These are phyloP conservation scores for Tromatobia lineatoria DNA, from an alignment of 2,888 invertebrate species.

Conservation along the genomic window DNA sequence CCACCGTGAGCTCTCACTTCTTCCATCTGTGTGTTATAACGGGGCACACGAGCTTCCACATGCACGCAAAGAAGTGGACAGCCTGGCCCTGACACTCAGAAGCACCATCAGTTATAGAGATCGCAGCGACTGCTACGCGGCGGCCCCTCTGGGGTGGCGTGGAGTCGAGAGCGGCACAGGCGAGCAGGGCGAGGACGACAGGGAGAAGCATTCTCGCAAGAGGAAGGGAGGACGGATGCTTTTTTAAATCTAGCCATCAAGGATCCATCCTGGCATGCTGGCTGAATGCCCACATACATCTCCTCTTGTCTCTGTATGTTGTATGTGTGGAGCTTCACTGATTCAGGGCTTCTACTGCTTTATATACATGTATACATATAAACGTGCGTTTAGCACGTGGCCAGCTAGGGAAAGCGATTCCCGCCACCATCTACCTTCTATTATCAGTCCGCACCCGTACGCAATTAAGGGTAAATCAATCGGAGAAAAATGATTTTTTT, in stretches of 20 bases:
- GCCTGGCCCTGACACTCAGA: conserved; percentile 84
- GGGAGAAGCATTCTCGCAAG: conserved; percentile 43
- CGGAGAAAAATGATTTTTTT: conserved; percentile 21
- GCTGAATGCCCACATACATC: conserved; percentile 76
- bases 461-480: conserved; percentile 44
- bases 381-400: not conserved
- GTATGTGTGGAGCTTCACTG: not conserved
- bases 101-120: conserved; percentile 84
- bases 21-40: conserved; percentile 55
- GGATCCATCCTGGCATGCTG: conserved; percentile 78
- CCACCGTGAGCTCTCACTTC: conserved; percentile 16
- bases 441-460: conserved; percentile 16
- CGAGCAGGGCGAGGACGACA: conserved; percentile 52
- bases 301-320: conserved; percentile 25
- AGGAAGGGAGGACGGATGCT: conserved; percentile 51
- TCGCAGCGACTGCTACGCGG: conserved; percentile 74
- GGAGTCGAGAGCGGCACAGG: conserved; percentile 68
- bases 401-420: conserved; percentile 34
- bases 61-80: conserved; percentile 82
- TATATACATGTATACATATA: not conserved
- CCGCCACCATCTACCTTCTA: conserved; percentile 7
- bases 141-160: conserved; percentile 67
- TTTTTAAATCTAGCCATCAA: conserved; percentile 81
- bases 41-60: conserved; percentile 64
- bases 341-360: not conserved